Evolutionary conservation across 2,888 invertebrate species (phyloP), one percentile per base, ranked within the genome.

Genomic region (Orchesellides sinensis): DNA sequence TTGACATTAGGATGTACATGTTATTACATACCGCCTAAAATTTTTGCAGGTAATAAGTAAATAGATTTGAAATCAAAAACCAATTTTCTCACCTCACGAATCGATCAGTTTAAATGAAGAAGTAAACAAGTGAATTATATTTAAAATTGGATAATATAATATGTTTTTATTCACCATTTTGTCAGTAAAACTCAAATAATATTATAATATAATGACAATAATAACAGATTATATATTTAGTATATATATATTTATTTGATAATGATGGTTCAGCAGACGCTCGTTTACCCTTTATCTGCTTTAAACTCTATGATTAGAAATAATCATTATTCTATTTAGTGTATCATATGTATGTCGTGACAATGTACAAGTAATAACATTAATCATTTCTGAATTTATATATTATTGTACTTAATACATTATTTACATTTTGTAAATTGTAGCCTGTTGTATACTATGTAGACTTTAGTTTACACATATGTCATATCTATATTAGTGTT

Each of bases 191-290:
- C 59, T 59, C 59, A 59, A n/a, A 59, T 63, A 35, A 63, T 63
- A 32, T 32, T 35, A 63, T 35, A 29, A 61, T 40, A 63, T 63
- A 63, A 35, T 63, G 25, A 40, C 27, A n/a, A 59, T 63, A 63
- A 19, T 45, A 63, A 63, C 35, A 63, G 40, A 23, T 63, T 59
- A 40, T 23, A 40, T 35, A 59, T 35, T 21, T 54, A 54, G 25
- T 54, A 25, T 54, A 27, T 25, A 59, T n/a, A n/a, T 10, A n/a
- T n/a, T n/a, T n/a, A n/a, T n/a, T 19, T 23, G 54, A 61, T 61
- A 19, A 63, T 40, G 63, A 63, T 63, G 63, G 45, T 63, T 63
- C 63, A 40, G 63, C 63, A 40, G 63, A 63, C 63, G 59, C 59
- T 59, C 59, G 17, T 63, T 25, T 27, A 63, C 23, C 10, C 45